A percentile compares a stretch with the other conserved stretches of the same genome.
phyloP scores from a whole-genome alignment of 2,888 invertebrate genomes.

The Hedya salicella region DNA sequence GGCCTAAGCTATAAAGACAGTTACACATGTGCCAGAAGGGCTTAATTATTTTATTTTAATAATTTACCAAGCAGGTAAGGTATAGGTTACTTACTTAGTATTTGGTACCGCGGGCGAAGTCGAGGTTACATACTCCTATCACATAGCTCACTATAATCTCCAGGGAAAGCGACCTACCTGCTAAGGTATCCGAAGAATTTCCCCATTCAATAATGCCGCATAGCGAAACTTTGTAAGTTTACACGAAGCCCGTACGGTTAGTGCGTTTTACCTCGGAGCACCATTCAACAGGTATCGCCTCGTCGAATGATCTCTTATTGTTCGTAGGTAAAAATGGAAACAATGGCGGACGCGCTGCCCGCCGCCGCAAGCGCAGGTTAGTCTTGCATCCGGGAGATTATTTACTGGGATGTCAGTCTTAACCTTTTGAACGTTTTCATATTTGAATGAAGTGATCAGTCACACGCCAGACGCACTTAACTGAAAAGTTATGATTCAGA shows the following conservation, averaged over 20 bases:
- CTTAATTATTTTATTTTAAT: no score
- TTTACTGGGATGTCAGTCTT: background rate
- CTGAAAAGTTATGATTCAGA: no score
- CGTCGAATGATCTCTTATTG: conserved; percentile 44
- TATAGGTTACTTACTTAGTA: no score
- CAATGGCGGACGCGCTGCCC: conserved; percentile 39
- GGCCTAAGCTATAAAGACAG: no score
- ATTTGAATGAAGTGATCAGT: no score
- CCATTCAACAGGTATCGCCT: conserved; percentile 39
- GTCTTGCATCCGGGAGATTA: conserved; percentile 4
- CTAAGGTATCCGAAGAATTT: conserved; percentile 33
- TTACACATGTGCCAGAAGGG: no score
- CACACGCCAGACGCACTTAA: no score
- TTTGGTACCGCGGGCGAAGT: no score
- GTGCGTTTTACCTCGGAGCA: background rate
- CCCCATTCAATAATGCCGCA: conserved; percentile 18
- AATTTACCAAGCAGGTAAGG: no score
- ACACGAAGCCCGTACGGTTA: conserved; percentile 1
- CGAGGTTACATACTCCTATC: no score
- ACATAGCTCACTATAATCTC: conserved; percentile 13
- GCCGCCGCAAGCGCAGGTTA: conserved; percentile 36
- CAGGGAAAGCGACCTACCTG: conserved; percentile 18
- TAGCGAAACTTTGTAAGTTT: background rate
- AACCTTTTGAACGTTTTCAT: no score
- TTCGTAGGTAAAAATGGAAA: conserved; percentile 42